These are phyloP conservation scores for Orthonychiurus folsomi DNA, from an alignment of 2,888 invertebrate genomes.

Conservation along the genomic window DNA sequence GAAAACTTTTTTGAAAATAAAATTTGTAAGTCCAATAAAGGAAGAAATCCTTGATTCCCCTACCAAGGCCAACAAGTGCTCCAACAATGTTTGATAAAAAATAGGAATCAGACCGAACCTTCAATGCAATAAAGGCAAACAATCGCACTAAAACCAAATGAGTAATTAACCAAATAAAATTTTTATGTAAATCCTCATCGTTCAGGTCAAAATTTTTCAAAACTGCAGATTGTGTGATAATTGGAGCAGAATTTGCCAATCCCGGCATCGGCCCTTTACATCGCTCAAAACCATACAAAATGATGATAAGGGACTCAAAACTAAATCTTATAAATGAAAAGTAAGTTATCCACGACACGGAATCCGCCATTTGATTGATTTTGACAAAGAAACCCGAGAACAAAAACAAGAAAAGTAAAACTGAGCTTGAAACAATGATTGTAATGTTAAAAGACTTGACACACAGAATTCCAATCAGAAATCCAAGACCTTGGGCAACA, in stretches of 20 bases:
- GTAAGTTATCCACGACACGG: constrained; percentile 15
- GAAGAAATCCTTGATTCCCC: no score
- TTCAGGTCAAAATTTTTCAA: constrained; percentile 17
- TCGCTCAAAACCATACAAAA: constrained; percentile 17
- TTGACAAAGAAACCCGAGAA: constrained; percentile 27
- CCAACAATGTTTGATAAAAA: neutral
- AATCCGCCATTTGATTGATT: constrained; percentile 14
- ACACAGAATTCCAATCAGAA: constrained; percentile 25
- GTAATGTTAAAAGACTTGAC: constrained; percentile 21
- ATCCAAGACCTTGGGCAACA: constrained; percentile 27
- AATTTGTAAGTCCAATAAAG: no score
- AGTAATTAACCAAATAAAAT: constrained; percentile 12
- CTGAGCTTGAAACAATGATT: constrained; percentile 20
- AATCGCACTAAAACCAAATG: constrained; percentile 17
- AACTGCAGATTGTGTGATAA: neutral
- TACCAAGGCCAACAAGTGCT: no score
- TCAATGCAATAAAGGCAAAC: constrained; percentile 15
- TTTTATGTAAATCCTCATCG: constrained; percentile 13
- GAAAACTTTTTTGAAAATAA: no score
- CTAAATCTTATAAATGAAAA: constrained; percentile 24
- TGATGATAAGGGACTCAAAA: constrained; percentile 18
- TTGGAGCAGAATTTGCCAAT: neutral
- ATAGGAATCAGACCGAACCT: constrained; percentile 14
- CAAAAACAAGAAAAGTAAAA: constrained; percentile 19
- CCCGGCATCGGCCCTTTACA: constrained; percentile 9